A percentile compares a stretch with the other conserved stretches of the same genome.
These are phyloP conservation scores for Nipponacmea schrenckii DNA, from an alignment of 2,888 invertebrate species.

Conservation along the genomic window DNA sequence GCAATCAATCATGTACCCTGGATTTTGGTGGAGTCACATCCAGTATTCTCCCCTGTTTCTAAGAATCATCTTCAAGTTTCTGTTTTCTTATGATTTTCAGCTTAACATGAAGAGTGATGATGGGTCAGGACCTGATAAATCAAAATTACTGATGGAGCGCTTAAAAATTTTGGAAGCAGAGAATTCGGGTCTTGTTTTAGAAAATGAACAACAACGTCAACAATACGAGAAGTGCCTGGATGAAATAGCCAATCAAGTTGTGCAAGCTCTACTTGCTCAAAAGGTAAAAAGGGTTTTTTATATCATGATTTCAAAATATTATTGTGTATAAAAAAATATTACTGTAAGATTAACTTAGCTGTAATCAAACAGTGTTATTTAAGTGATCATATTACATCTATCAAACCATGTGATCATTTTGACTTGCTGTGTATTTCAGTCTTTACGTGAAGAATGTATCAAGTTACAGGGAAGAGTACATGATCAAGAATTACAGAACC, in stretches of 20 bases:
- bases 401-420: no score
- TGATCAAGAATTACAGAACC: constrained; percentile 83
- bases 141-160: constrained; percentile 71
- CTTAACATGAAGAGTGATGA: constrained; percentile 51
- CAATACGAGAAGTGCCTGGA: constrained; percentile 77
- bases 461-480: constrained; percentile 79
- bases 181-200: constrained; percentile 74
- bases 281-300: constrained; percentile 73
- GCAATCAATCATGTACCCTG: no score
- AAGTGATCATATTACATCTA: no score
- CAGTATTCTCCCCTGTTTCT: no score
- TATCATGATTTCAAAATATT: no score
- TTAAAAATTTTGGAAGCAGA: constrained; percentile 73
- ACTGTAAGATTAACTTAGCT: no score
- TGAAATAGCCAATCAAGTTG: constrained; percentile 81
- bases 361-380: no score
- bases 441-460: constrained; percentile 81
- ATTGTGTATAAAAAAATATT: no score
- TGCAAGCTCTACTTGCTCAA: constrained; percentile 84
- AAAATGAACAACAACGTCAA: constrained; percentile 76
- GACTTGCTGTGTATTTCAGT: constrained; percentile 70
- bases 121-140: constrained; percentile 44
- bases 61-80: no score
- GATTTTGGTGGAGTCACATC: no score
- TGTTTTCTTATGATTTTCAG: constrained; percentile 26